Evolutionary conservation across 2,888 invertebrate species (phyloP), one percentile per base, ranked within the genome.

Genomic region (Eupithecia inturbata): DNA sequence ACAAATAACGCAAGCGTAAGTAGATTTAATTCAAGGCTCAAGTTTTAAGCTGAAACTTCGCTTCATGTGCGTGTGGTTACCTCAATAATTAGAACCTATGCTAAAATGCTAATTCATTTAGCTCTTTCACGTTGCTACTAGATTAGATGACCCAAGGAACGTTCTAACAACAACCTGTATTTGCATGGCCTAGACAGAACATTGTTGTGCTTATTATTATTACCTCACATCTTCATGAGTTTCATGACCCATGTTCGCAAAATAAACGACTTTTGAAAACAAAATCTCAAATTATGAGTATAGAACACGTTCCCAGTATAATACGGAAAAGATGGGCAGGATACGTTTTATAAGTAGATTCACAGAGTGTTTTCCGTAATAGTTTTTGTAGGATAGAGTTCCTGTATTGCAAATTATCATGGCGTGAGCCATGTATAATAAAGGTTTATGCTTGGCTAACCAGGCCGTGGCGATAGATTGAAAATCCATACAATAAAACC

Each of bases 391-490:
- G 57, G 26, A 53, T 53, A 31, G 31, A 62, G 62, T 71, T 71
- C 36, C 71, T 39, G 64, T 67, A 71, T 53, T 53, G 36, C 66
- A 33, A 31, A 62, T 62, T 16, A 62, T 62, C 62, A 62, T 62
- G 62, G 62, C 62, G 67, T 64, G 66, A 67, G 66, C 57, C 28
- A 53, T 71, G 49, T 71, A 67, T 60, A 31, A 71, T 41, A 71
- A 71, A 71, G 39, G 36, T 67, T 70, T 19, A 74, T 16, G 70
- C 67, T 49, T 73, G 62, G 62, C 53, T 53, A 63, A 28, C 53
- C 71, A 63, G 67, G n/a, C 26, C 10, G 33, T n/a, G n/a, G 64
- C 64, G 19, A n/a, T 36, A 19, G 49, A 72, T 49, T 72, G 33
- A 72, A 67, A 49, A 67, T 67, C 39, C 14, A 71, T 67, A 41